Base-by-base conservation (phyloP, 2,888 invertebrate genomes). In the Tetanocera ferruginea region DNA sequence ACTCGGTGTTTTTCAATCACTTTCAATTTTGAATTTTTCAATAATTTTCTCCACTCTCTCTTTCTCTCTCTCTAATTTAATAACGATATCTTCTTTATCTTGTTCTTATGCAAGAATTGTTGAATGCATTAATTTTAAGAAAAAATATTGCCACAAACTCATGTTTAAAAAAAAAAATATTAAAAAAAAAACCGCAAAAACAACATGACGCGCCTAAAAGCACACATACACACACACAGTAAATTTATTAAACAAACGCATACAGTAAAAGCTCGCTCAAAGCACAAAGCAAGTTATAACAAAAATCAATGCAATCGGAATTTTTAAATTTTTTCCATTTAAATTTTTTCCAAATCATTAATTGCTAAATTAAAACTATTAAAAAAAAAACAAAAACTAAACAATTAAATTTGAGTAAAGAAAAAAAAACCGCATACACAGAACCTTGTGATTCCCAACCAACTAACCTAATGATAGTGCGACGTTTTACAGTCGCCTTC, bases 401-500 rank as follows among this genome's bases (percentile, higher is more conserved):
- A 62, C 57, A 31, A 64, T 64, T 60, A 52, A 72, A 51, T 19
- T 5, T 75, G 69, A 77, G 62, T 31, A 77, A 57, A 72, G 62
- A 76, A 78, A 72, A n/a, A 77, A 78, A 75, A 86, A 89, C 89
- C 89, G 89, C 89, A 89, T 88, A 89, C 89, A 88, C 89, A 89
- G 89, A 88, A 89, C 89, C 89, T 89, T 89, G 89, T 90, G 84
- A 87, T 86, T 90, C 90, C 89, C 89, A 90, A 89, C 88, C 89
- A 89, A 90, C 89, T 90, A 90, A 90, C 89, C 90, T 90, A 90
- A 90, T 90, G 88, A 90, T 89, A 92, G 92, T 92, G 91, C 91
- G 92, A 92, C 91, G 91, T 92, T 91, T 93, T 94, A 91, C 95
- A 98, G 98, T 97, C 96, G 92, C 97, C 97, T 90, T 96, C 97